Evolutionary conservation across 2,797 vertebrate species (phyloP), one percentile per base, ranked within the genome.

Genomic region (Coracias cyanogaster): DNA sequence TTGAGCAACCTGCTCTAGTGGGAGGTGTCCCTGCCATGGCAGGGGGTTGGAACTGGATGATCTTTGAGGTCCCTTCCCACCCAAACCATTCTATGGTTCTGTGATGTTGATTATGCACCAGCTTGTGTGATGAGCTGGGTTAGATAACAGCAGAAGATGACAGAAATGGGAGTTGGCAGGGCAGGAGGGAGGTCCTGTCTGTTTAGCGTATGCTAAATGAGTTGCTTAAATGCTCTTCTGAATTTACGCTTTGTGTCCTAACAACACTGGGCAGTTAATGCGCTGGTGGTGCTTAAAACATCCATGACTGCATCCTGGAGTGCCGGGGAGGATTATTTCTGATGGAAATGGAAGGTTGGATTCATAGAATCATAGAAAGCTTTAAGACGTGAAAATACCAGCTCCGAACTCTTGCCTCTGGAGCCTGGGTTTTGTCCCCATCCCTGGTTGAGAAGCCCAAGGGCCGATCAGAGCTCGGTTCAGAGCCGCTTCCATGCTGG

Each of bases 401-500:
- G 52, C 80, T 86, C 73, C 86, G 87, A 91, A 39, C 72, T 82
- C 29, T 29, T 45, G 70, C 46, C 31, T 81, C 19, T 62, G 51
- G 72, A 26, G 19, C 76, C 3, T 28, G 60, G 51, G 25, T 49
- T 67, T 65, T 82, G 45, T 65, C 90, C 86, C 77, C 35, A 15
- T 69, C 69, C 31, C 1, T 3, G 15, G 45, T 15, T 70, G 43
- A 61, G 76, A 48, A 81, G 45, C 82, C 82, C 2, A 7, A 55
- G 69, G 21, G 41, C 57, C 0, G 7, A 39, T 21, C 22, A 19
- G 72, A 73, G 52, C 81, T 70, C 49, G 24, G 46, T 55, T 88
- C 77, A 95, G 80, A 81, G 70, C 58, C 58, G 31, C 83, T 94
- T 94, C 93, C 60, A 24, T 71, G 70, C 74, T 61, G 45, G 70